Evolutionary conservation across 1,140 invertebrate species (phyloP).

Genomic region (Agrypnia vestita): DNA sequence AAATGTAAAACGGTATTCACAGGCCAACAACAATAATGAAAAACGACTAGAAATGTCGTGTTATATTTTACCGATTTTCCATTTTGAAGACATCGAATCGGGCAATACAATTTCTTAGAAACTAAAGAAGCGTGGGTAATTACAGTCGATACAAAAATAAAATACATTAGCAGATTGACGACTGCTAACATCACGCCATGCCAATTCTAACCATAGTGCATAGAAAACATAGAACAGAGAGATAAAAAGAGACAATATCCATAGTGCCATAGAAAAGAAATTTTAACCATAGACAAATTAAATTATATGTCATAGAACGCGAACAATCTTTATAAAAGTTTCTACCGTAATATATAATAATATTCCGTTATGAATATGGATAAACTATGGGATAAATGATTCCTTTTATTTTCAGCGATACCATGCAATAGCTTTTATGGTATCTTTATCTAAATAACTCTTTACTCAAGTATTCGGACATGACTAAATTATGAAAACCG

Average conservation of each 20-base stretch:
- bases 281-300: slow-evolving; percentile 33
- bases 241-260: no score
- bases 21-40: neutral
- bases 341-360: no score
- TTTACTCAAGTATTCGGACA: no score
- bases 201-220: slow-evolving; percentile 36
- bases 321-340: no score
- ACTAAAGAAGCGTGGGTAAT: slow-evolving; percentile 15
- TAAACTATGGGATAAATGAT: no score
- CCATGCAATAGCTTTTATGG: no score
- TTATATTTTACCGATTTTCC: slow-evolving; percentile 47
- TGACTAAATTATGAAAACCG: no score
- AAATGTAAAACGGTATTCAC: slow-evolving; percentile 25
- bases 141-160: slow-evolving; percentile 14
- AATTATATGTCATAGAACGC: slow-evolving; percentile 17
- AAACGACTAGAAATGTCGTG: neutral
- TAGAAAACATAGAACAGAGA: no score
- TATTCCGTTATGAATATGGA: no score
- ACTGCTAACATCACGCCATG: slow-evolving; percentile 48
- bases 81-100: slow-evolving; percentile 50
- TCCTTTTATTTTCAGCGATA: no score
- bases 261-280: no score
- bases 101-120: slow-evolving; percentile 39
- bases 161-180: slow-evolving; percentile 32
- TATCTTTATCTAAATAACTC: no score